Evolutionary conservation across 2,888 invertebrate species (phyloP), one percentile per base, ranked within the genome.

Genomic region (Phania funesta): DNA sequence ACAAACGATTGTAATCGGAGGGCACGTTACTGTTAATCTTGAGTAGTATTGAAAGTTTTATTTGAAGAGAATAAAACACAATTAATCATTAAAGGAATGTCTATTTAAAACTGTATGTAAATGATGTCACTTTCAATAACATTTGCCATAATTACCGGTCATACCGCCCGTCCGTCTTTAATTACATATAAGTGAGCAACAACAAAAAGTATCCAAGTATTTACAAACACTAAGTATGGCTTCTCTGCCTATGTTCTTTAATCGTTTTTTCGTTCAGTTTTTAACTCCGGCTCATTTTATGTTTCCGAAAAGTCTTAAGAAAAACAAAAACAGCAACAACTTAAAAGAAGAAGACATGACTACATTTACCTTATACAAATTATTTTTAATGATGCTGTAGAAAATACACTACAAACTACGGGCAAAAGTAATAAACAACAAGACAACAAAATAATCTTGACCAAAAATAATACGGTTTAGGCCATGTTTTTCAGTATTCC

Each of bases 311-410:
- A 35, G 8, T n/a, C 26, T 7, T n/a, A 16, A 16, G 0, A 58
- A 41, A 70, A 41, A 29, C n/a, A 20, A 1, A 8, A 35, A 16
- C 11, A 71, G 22, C n/a, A 48, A 50, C 6, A 29, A 62, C 13
- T 20, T 38, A 13, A 4, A 20, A 56, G 32, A 62, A 50, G 22
- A 48, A 62, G 73, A 73, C 71, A 62, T 73, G 65, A 68, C 76
- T 71, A 62, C 58, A 75, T 71, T 83, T 67, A 46, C 46, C 44
- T 67, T 80, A 80, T 84, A 86, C 87, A 87, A 88, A 88, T 88
- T 88, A 88, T 88, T 84, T 85, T 87, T 87, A 88, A 87, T 88
- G 88, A 88, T 87, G 85, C 86, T 82, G 88, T 87, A 88, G 83
- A 88, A 88, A 85, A 70, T 16, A 68, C 16, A 11, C 54, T 38